Conservation (phyloP, 2,888 invertebrate genomes). For the Bombylius discolor region DNA sequence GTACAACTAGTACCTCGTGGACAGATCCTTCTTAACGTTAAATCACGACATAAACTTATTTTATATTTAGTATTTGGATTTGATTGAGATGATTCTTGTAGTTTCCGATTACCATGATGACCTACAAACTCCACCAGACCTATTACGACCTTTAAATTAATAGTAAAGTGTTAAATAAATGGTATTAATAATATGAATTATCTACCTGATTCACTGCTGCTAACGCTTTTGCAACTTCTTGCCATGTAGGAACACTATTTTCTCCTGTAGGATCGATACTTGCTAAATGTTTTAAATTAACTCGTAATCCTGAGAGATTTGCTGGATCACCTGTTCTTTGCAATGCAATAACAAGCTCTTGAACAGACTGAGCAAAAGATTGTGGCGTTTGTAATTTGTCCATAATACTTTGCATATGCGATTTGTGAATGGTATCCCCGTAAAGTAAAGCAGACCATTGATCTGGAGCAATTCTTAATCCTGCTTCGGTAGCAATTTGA, state of each 20-base stretch:
- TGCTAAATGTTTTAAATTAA: slow-evolving; percentile 72
- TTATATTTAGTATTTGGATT: slow-evolving; percentile 66
- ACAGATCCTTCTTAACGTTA: slow-evolving; percentile 65
- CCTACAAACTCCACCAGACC: slow-evolving; percentile 66
- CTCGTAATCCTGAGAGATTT: slow-evolving; percentile 60
- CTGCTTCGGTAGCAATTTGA: slow-evolving; percentile 95
- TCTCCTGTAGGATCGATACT: slow-evolving; percentile 75
- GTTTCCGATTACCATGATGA: slow-evolving; percentile 56
- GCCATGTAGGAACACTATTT: slow-evolving; percentile 48
- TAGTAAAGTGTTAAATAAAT: too few relatives aligned
- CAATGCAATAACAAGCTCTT: slow-evolving; percentile 78
- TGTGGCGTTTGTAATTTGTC: slow-evolving; percentile 89
- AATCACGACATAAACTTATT: slow-evolving; percentile 80
- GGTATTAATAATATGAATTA: not conserved
- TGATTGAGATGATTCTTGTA: slow-evolving; percentile 44
- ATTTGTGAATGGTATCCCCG: slow-evolving; percentile 89
- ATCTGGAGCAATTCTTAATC: slow-evolving; percentile 91
- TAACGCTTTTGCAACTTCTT: slow-evolving; percentile 50
- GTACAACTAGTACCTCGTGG: slow-evolving; percentile 79
- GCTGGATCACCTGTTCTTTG: slow-evolving; percentile 79
- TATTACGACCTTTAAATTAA: slow-evolving; percentile 43
- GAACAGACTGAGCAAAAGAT: slow-evolving; percentile 81
- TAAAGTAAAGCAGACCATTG: slow-evolving; percentile 96
- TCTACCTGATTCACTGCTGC: slow-evolving; percentile 46
- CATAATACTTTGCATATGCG: slow-evolving; percentile 89